phyloP scores from a whole-genome alignment of 2,113 vertebrate genomes.

The Pithys albifrons region DNA sequence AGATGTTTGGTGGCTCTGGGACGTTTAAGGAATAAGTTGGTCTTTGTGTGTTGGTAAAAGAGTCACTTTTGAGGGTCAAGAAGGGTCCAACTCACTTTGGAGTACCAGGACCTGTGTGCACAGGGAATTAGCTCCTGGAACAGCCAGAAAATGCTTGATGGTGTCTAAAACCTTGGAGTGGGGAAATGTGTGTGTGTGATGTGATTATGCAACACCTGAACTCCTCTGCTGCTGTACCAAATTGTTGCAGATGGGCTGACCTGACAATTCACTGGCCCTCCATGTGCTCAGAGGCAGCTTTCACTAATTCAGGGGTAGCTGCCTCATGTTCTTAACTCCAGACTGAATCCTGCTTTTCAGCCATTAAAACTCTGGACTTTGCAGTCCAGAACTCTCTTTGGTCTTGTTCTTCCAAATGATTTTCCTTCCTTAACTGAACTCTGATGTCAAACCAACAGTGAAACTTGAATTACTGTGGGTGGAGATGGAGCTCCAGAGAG shows the following conservation, averaged over 20 bases:
- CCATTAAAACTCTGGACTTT: background rate
- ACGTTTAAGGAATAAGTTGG: background rate
- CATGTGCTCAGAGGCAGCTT: background rate
- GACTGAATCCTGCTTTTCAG: background rate
- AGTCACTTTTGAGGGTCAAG: background rate
- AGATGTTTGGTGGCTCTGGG: background rate
- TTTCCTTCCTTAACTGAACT: background rate
- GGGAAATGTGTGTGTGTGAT: background rate
- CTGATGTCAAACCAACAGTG: background rate
- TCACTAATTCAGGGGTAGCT: background rate
- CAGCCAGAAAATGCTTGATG: background rate
- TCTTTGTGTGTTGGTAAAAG: background rate
- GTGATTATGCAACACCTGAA: background rate
- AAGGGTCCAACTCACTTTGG: background rate
- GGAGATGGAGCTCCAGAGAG: background rate
- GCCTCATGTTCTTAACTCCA: background rate
- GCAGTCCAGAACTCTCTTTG: background rate
- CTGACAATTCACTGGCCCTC: background rate
- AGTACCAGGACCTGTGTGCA: background rate
- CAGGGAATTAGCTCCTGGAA: background rate
- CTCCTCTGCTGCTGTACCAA: background rate
- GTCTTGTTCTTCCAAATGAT: background rate
- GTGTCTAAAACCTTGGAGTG: background rate
- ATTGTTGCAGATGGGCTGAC: background rate
- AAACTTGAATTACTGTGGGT: background rate